phyloP scores from a whole-genome alignment of 2,797 vertebrate genomes.

The Cirrhinus molitorella region DNA sequence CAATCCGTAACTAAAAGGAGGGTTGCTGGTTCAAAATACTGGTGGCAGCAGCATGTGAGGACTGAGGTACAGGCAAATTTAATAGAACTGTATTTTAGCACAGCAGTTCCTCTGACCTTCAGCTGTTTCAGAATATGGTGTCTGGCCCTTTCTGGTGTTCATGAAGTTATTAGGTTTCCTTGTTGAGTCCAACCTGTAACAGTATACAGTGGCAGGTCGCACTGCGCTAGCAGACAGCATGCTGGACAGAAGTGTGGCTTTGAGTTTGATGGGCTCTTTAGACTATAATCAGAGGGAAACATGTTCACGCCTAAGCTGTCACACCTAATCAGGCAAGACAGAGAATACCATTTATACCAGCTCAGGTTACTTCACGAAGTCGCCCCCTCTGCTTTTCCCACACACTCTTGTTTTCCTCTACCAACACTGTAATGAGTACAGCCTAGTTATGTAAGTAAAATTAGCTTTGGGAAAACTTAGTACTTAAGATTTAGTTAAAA shows the following conservation, averaged over 20 bases:
- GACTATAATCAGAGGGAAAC: conserved; percentile 54
- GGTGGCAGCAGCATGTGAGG: no score
- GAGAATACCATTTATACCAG: conserved; percentile 52
- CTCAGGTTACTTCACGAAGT: conserved; percentile 51
- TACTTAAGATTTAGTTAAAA: background rate
- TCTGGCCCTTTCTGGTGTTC: conserved; percentile 31
- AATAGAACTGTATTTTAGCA: background rate
- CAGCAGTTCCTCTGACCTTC: background rate
- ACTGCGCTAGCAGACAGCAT: conserved; percentile 34
- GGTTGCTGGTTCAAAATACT: no score
- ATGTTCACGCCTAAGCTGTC: conserved; percentile 56
- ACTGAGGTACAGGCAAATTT: background rate
- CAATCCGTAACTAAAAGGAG: background rate
- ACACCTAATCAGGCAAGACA: conserved; percentile 57
- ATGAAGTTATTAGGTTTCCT: conserved; percentile 53
- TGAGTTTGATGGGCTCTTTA: conserved; percentile 60
- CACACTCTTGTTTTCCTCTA: conserved; percentile 8
- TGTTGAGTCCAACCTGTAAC: conserved; percentile 49
- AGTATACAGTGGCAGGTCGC: conserved; percentile 51
- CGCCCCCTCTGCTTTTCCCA: background rate
- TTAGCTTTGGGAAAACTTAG: background rate
- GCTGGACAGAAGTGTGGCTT: conserved; percentile 46
- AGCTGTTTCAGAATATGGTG: conserved; percentile 13
- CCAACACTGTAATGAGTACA: background rate
- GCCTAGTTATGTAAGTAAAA: background rate